These are phyloP conservation scores for Clostera curtula DNA, from an alignment of 2,888 invertebrate species.

Conservation along the genomic window DNA sequence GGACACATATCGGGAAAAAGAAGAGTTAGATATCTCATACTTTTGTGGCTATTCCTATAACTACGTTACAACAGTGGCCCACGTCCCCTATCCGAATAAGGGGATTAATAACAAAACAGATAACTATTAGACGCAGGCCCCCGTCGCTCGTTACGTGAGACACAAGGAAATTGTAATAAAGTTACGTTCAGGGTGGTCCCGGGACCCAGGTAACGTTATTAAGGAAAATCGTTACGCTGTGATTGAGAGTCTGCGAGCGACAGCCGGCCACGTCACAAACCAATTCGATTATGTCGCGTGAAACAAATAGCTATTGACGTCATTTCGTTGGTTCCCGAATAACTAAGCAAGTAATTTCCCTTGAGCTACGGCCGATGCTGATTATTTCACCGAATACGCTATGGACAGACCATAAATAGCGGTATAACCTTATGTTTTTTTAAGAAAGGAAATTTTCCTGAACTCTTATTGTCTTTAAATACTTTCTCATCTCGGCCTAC, in stretches of 20 bases:
- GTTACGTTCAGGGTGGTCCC: conserved; percentile 45
- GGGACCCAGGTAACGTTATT: conserved; percentile 48
- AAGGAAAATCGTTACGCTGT: conserved; percentile 42
- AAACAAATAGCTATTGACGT: conserved; percentile 13
- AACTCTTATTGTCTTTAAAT: no score
- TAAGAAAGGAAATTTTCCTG: no score
- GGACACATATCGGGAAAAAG: no score
- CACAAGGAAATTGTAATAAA: conserved; percentile 59
- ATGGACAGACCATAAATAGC: no score
- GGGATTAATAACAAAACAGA: conserved; percentile 66
- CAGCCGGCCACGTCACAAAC: conserved; percentile 23
- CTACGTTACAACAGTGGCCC: no score
- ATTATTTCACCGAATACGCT: no score
- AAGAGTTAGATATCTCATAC: no score
- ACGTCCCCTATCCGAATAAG: conserved; percentile 54
- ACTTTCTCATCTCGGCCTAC: no score
- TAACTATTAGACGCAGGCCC: conserved; percentile 49
- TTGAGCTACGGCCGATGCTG: no score
- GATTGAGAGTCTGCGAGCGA: conserved; percentile 28
- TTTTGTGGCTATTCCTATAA: no score
- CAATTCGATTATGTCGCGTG: conserved; percentile 23
- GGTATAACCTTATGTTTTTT: no score
- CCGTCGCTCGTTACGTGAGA: conserved; percentile 47
- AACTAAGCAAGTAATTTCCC: no score
- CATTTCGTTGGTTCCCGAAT: conserved; percentile 3